Evolutionary conservation across 2,797 vertebrate species (phyloP), one percentile per base, ranked within the genome.

Genomic region (Eospalax fontanierii): DNA sequence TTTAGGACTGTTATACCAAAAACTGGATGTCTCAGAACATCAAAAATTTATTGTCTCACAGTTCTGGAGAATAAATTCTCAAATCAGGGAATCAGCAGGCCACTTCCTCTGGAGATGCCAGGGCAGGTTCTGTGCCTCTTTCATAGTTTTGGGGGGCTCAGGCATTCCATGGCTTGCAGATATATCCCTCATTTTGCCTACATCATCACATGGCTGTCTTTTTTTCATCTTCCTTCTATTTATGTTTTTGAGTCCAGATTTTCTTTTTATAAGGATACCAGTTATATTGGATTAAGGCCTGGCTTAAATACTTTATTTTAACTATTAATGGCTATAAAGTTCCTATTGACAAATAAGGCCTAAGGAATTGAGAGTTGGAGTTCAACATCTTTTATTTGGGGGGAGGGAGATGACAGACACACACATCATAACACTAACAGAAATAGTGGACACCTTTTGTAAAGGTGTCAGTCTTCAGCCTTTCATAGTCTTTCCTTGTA

Each of bases 261-360:
- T 74, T 43, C 26, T 61, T 87, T 73, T 83, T 68, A 43, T 66
- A 80, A 78, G 65, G 65, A 87, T 22, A 66, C 26, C 19, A 92
- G 40, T 75, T 63, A 70, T 75, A 68, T 4, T 82, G 81, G 76
- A 76, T 68, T 87, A 74, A 68, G 75, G 74, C 15, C 61, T 65
- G 70, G 26, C 22, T 38, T 78, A 81, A 76, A n/a, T 54, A 46
- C 26, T 50, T 80, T 21, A 59, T 71, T 88, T 93, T 75, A 88
- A 88, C 9, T 86, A 74, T 61, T 85, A 50, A 85, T 33, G 54
- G 54, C 40, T 87, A 33, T 75, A 71, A 95, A 87, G 61, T 59
- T 66, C 6, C 54, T 90, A 38, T 86, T 96, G 83, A 35, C 75
- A 87, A 92, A 75, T 73, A 94, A 63, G 78, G 70, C 70, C 61